Percentiles rank a stretch among this genome's conserved stretches.
phyloP scores from a whole-genome alignment of 2,113 vertebrate species.

The Lycaon pictus region DNA sequence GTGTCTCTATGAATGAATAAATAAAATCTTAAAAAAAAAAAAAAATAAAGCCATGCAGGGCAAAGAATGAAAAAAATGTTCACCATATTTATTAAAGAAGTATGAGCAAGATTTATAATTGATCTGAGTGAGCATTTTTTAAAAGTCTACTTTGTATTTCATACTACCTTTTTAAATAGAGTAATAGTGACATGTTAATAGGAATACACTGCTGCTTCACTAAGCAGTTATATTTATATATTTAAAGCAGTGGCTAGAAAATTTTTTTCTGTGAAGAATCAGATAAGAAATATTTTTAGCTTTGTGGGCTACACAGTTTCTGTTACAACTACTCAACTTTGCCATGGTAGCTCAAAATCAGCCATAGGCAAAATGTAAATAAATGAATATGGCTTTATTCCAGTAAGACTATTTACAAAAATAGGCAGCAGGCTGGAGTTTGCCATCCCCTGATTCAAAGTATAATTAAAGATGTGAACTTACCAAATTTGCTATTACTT shows the following conservation, averaged over 20 bases:
- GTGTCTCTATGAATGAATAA: too few relatives aligned
- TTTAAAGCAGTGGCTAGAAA: background rate
- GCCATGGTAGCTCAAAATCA: background rate
- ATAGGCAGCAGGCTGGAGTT: background rate
- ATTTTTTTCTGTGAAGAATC: background rate
- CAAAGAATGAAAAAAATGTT: background rate
- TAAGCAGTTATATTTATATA: background rate
- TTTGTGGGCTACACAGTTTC: background rate
- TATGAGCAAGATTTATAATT: background rate
- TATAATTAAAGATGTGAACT: background rate
- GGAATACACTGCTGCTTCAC: background rate
- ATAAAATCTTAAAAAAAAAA: too few relatives aligned
- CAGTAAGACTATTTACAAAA: constrained; percentile 2
- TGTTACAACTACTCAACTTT: background rate
- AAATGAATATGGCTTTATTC: background rate
- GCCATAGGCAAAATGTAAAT: background rate
- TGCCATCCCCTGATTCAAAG: constrained; percentile 41
- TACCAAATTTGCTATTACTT: background rate
- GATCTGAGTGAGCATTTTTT: background rate
- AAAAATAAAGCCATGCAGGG: background rate
- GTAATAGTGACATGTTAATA: background rate
- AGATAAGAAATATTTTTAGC: background rate
- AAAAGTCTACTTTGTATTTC: background rate
- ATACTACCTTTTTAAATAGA: background rate
- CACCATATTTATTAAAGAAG: background rate